Conservation (phyloP, 1,140 invertebrate species). For the Maniola jurtina region DNA sequence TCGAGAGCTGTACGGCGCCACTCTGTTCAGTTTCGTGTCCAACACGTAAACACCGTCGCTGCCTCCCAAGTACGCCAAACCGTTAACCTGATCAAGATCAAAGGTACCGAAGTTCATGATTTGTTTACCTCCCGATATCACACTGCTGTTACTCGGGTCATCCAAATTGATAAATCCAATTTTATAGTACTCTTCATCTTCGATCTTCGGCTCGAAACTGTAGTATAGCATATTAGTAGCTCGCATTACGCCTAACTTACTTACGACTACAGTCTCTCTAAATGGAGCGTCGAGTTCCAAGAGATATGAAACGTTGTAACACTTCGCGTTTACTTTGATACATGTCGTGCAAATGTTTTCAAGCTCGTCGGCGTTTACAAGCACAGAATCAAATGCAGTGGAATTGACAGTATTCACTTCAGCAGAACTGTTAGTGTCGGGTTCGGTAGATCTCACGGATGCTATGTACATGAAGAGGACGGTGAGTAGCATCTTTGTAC, state of each 20-base stretch:
- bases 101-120: conserved; percentile 64
- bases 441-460: not conserved
- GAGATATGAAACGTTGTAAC: conserved; percentile 55
- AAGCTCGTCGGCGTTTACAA: not conserved
- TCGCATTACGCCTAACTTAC: conserved; percentile 51
- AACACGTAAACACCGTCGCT: conserved; percentile 54
- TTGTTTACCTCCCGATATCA: conserved; percentile 46
- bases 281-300: conserved; percentile 59
- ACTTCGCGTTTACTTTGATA: conserved; percentile 45
- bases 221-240: conserved; percentile 55
- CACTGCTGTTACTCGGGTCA: conserved; percentile 31
- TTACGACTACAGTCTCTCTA: conserved; percentile 51
- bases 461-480: conserved; percentile 13
- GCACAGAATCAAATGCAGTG: not conserved
- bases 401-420: not conserved
- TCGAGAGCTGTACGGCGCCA: conserved; percentile 51
- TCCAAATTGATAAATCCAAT: conserved; percentile 58
- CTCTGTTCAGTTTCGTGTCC: conserved; percentile 42
- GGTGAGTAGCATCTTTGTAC: conserved; percentile 10
- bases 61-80: conserved; percentile 57
- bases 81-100: conserved; percentile 59
- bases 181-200: conserved; percentile 61
- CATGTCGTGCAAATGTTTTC: conserved; percentile 45
- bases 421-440: not conserved
- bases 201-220: conserved; percentile 58